Evolutionary conservation across 2,888 invertebrate species (phyloP).

Genomic region (Trissolcus brochymenae): DNA sequence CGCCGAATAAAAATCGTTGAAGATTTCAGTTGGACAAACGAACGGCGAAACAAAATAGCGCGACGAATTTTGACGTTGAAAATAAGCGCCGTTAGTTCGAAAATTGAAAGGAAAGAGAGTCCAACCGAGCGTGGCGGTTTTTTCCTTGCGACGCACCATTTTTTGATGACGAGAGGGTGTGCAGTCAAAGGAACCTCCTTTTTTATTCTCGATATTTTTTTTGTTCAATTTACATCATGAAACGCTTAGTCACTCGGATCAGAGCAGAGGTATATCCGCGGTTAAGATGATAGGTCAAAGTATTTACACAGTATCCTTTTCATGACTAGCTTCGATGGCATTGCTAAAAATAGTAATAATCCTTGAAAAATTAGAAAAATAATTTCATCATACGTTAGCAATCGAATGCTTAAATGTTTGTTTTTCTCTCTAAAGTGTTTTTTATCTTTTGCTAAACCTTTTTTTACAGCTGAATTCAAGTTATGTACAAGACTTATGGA

Average conservation of each 20-base stretch:
- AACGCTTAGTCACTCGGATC: slow-evolving; percentile 34
- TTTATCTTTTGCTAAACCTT: background rate
- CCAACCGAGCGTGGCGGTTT: slow-evolving; percentile 43
- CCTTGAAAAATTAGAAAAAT: slow-evolving; percentile 54
- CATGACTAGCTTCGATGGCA: slow-evolving; percentile 27
- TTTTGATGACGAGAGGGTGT: slow-evolving; percentile 14
- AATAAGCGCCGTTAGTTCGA: slow-evolving; percentile 49
- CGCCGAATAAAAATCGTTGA: slow-evolving; percentile 13
- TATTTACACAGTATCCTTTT: slow-evolving; percentile 30
- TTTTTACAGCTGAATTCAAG: slow-evolving; percentile 18
- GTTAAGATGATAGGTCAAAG: slow-evolving; percentile 22
- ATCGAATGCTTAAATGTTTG: background rate
- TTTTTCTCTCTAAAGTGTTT: background rate
- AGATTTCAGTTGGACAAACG: slow-evolving; percentile 30
- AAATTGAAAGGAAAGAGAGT: slow-evolving; percentile 49
- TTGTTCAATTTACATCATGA: slow-evolving; percentile 29
- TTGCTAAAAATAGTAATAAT: slow-evolving; percentile 51
- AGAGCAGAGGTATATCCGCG: slow-evolving; percentile 15
- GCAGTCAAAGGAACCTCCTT: slow-evolving; percentile 26
- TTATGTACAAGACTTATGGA: slow-evolving; percentile 35
- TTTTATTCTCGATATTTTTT: slow-evolving; percentile 16
- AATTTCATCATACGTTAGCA: slow-evolving; percentile 28
- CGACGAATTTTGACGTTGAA: slow-evolving; percentile 39
- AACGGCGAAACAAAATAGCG: slow-evolving; percentile 40
- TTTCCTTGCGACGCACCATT: background rate